Evolutionary conservation across 2,888 invertebrate species (phyloP).

Genomic region (Schrankia costaestrigalis): DNA sequence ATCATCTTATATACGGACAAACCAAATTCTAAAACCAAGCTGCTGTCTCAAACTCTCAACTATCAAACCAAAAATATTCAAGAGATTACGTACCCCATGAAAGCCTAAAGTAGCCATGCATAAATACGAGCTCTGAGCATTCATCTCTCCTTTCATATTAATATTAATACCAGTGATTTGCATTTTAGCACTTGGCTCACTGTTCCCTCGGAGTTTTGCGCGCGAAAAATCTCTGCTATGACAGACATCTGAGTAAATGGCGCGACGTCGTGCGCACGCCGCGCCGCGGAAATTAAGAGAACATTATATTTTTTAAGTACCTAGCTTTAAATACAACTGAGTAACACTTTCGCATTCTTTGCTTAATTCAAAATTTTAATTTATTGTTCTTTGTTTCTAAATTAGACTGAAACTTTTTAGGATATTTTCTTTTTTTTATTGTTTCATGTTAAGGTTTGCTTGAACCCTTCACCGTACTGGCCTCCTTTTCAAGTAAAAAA

Average conservation of each 20-base stretch:
- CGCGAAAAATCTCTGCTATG: conserved; percentile 67
- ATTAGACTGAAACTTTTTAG: too few relatives aligned
- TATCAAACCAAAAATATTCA: conserved; percentile 32
- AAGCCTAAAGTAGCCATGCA: conserved; percentile 41
- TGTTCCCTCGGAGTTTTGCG: conserved; percentile 36
- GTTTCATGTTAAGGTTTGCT: too few relatives aligned
- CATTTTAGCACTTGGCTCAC: conserved; percentile 56
- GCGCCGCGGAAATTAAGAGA: conserved; percentile 53
- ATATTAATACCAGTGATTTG: conserved; percentile 70
- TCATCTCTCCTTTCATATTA: conserved; percentile 50
- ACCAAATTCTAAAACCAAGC: too few relatives aligned
- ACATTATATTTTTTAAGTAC: conserved; percentile 33
- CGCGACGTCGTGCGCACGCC: conserved; percentile 53
- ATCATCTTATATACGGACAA: too few relatives aligned
- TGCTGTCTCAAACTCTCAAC: too few relatives aligned
- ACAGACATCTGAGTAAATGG: conserved; percentile 73
- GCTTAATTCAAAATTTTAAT: conserved; percentile 28
- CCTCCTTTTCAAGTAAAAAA: too few relatives aligned
- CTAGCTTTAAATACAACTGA: conserved; percentile 27
- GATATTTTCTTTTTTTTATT: too few relatives aligned
- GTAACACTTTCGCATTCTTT: conserved; percentile 30
- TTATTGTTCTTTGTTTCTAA: too few relatives aligned
- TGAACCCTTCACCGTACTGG: too few relatives aligned
- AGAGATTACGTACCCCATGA: conserved; percentile 31
- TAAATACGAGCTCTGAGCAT: conserved; percentile 39